phyloP scores from a whole-genome alignment of 1,140 invertebrate genomes.

The Scaptomyza pallida region DNA sequence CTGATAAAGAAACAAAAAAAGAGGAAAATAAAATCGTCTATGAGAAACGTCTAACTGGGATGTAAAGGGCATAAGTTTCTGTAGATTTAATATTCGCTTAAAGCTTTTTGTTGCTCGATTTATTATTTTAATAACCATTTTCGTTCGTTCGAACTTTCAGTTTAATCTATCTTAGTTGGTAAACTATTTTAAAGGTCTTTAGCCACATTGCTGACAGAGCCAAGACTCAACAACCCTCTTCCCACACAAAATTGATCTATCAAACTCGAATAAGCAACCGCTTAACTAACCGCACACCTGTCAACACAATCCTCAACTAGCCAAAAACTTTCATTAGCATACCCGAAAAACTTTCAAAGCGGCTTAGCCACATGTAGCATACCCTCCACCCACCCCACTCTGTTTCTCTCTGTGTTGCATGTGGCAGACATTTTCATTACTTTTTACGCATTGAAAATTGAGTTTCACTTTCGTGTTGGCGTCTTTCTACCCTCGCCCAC shows the following conservation, averaged over 20 bases:
- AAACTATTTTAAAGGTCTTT: not conserved
- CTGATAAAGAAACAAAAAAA: no score
- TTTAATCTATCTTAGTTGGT: no score
- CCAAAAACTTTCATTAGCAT: slow-evolving; percentile 28
- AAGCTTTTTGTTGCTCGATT: no score
- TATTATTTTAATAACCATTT: not conserved
- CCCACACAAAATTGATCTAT: slow-evolving; percentile 35
- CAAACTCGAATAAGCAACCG: slow-evolving; percentile 12
- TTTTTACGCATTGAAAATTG: slow-evolving; percentile 58
- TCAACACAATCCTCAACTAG: slow-evolving; percentile 18
- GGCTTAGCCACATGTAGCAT: slow-evolving; percentile 7
- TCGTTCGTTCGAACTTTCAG: not conserved
- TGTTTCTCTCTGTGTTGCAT: not conserved
- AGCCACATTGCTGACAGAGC: slow-evolving; percentile 13
- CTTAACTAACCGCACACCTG: slow-evolving; percentile 7
- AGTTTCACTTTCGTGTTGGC: slow-evolving; percentile 37
- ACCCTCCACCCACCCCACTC: not conserved
- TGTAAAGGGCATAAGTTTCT: no score
- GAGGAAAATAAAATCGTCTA: no score
- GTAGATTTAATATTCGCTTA: no score
- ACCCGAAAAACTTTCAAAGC: slow-evolving; percentile 28
- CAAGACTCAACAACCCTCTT: no score
- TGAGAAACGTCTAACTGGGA: no score
- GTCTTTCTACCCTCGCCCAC: slow-evolving; percentile 1
- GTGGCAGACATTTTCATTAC: slow-evolving; percentile 53